Evolutionary conservation across 2,113 vertebrate species (phyloP).

Genomic region (Albula glossodonta): DNA sequence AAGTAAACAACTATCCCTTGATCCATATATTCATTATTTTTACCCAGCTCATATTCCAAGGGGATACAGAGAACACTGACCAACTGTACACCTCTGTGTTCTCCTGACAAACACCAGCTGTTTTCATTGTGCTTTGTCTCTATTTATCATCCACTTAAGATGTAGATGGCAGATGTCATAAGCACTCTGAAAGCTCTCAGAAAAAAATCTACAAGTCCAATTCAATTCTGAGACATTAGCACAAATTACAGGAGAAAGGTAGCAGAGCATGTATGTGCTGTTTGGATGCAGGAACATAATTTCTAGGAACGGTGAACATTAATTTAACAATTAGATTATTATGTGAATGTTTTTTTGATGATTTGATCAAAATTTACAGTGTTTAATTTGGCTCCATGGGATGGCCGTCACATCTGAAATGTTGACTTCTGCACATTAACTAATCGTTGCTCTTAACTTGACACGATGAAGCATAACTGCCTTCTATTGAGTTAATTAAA

Average conservation of each 20-base stretch:
- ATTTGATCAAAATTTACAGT: background rate
- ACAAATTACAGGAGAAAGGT: background rate
- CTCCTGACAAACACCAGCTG: background rate
- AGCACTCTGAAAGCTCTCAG: background rate
- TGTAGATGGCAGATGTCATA: background rate
- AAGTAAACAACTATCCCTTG: background rate
- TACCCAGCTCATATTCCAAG: background rate
- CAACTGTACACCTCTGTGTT: background rate
- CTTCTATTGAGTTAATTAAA: background rate
- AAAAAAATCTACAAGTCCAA: background rate
- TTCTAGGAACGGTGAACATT: background rate
- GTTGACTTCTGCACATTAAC: background rate
- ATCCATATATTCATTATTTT: background rate
- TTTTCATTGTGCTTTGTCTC: background rate
- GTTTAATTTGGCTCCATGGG: background rate
- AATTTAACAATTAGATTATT: background rate
- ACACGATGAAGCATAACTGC: background rate
- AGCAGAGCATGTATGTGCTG: background rate
- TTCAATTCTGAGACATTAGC: background rate
- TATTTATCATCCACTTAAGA: background rate
- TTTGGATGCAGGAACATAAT: background rate
- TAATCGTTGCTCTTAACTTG: background rate
- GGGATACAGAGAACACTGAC: background rate
- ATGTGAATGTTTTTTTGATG: background rate
- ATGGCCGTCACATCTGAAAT: background rate